Conservation (phyloP, 1,140 invertebrate genomes). For the Hydropsyche tenuis region DNA sequence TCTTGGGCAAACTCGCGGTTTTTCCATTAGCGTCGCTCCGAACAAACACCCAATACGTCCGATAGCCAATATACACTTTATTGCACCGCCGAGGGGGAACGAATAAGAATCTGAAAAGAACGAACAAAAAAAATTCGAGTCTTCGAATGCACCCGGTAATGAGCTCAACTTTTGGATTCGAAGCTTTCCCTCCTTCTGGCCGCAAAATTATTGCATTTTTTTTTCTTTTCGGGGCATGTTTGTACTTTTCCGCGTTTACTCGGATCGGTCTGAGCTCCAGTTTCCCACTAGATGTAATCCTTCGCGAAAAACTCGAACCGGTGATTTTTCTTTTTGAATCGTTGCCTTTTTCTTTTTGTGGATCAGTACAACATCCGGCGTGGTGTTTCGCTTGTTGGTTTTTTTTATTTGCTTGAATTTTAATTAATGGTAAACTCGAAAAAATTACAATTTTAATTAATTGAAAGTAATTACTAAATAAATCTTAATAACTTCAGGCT, state of each 20-base stretch:
- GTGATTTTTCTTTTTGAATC: constrained; percentile 44
- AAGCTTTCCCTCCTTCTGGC: background rate
- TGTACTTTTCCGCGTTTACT: background rate
- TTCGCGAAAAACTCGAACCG: constrained; percentile 23
- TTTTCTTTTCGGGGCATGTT: background rate
- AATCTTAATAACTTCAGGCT: too few relatives aligned
- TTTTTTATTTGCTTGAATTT: too few relatives aligned
- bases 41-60: constrained; percentile 24
- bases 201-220: constrained; percentile 8
- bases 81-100: background rate
- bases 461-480: too few relatives aligned
- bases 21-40: constrained; percentile 44
- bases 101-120: background rate
- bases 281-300: too few relatives aligned
- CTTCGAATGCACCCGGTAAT: background rate
- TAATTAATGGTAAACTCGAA: too few relatives aligned
- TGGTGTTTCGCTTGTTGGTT: too few relatives aligned
- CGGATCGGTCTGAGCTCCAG: background rate
- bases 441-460: too few relatives aligned
- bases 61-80: constrained; percentile 22
- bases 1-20: constrained; percentile 45
- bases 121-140: background rate
- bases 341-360: constrained; percentile 41
- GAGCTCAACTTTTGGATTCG: constrained; percentile 14
- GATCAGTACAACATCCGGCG: background rate